Base-by-base conservation (phyloP, 2,888 invertebrate genomes). In the Argyra leucocephala region DNA sequence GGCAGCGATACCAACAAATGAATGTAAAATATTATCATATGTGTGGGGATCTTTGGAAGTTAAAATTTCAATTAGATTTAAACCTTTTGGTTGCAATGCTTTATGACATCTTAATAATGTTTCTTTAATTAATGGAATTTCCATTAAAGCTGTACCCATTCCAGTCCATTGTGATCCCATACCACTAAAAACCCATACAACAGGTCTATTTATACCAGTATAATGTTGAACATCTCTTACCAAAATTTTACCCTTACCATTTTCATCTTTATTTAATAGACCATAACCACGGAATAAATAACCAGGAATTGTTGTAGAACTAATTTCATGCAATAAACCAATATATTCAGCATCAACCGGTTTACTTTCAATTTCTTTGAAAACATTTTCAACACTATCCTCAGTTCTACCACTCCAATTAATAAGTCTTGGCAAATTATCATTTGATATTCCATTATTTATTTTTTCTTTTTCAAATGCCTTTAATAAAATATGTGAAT, bases 121-220 rank as follows among this genome's bases (percentile, higher is more conserved):
- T 62, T 85, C 81, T 61, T 84, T 83, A 75, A 93, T 93, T 7
- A 84, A 78, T 0, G 89, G 88, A 36, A 93, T 82, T 69, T 83
- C 80, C 85, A 93, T 85, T 66, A 93, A 82, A 62, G 86, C 82
- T 10, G 83, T 79, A n/a, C 88, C 93, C 90, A 93, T 92, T 69
- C 87, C 87, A 10, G 85, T 79, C 91, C 92, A 93, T 74, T 93
- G 91, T 0, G 90, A 88, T 2, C 92, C 91, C 90, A 94, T 90
- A 31, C 93, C 93, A 63, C 93, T 90, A 80, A 93, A 95, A 61
- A 93, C 86, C 78, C 89, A 93, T 87, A 93, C 94, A 1, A 93
- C 81, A 0, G 92, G 90, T 0, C 88, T 82, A 63, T 82, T 83
- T 0, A 82, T 80, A 0, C 85, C 86, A 0, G 84, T 81, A 76